These are phyloP conservation scores for Anguilla rostrata DNA, from an alignment of 2,113 vertebrate species.

Conservation along the genomic window DNA sequence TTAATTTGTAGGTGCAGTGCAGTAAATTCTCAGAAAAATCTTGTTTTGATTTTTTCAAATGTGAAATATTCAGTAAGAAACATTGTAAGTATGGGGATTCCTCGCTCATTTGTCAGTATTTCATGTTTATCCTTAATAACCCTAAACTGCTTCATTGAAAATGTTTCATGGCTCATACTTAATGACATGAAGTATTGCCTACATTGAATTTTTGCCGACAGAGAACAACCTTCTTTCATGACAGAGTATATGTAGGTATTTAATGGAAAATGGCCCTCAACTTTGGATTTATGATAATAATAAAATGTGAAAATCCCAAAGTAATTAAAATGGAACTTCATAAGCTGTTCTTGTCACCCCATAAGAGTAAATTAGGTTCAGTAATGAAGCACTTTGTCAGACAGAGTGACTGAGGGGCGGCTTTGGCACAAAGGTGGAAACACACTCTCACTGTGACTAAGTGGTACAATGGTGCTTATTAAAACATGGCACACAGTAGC, in stretches of 20 bases:
- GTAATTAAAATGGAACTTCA: conserved; percentile 20
- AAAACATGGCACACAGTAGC: conserved; percentile 4
- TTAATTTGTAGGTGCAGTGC: not conserved
- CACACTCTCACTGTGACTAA: not conserved
- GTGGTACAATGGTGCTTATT: not conserved
- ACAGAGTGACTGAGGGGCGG: not conserved
- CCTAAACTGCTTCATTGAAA: not conserved
- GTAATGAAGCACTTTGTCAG: conserved; percentile 29
- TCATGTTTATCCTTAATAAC: not conserved
- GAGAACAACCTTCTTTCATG: not conserved
- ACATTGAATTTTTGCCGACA: not conserved
- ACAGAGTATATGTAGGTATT: not conserved
- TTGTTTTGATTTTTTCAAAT: not conserved
- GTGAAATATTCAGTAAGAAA: not conserved
- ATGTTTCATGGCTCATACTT: not conserved
- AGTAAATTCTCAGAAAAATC: not conserved
- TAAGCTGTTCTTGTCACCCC: not conserved
- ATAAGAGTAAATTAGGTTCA: conserved; percentile 21
- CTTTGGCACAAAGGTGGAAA: not conserved
- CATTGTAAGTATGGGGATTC: not conserved
- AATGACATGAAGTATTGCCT: not conserved
- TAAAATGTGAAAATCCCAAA: not conserved
- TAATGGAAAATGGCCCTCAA: not conserved
- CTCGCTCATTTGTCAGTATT: not conserved
- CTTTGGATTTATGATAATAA: not conserved